Conservation (phyloP, 2,113 vertebrate genomes). For the Pholis gunnellus region DNA sequence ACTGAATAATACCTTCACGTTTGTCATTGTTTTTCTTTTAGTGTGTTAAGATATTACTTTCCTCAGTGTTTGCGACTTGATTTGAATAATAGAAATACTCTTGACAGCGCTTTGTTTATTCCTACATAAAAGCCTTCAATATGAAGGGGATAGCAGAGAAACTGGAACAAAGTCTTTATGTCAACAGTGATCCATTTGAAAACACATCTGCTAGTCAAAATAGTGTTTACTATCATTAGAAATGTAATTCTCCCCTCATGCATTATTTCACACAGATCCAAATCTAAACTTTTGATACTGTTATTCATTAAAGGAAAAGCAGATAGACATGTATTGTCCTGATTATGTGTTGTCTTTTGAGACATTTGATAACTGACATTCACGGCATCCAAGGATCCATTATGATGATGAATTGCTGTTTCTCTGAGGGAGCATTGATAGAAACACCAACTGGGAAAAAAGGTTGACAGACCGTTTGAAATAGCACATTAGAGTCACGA, state of each 20-base stretch:
- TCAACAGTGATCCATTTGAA: constrained; percentile 32
- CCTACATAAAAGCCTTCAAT: constrained; percentile 37
- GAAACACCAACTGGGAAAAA: constrained; percentile 56
- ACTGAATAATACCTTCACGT: constrained; percentile 31
- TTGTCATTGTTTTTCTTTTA: constrained; percentile 46
- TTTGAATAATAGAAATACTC: constrained; percentile 46
- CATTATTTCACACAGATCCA: constrained; percentile 9
- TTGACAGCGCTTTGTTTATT: constrained; percentile 56
- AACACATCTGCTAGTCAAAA: constrained; percentile 56
- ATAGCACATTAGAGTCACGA: constrained; percentile 69
- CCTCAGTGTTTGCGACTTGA: constrained; percentile 29
- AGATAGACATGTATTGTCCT: constrained; percentile 36
- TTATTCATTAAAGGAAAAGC: constrained; percentile 18
- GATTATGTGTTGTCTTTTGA: constrained; percentile 47
- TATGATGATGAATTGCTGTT: constrained; percentile 67
- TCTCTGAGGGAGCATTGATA: constrained; percentile 63
- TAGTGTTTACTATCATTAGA: constrained; percentile 19
- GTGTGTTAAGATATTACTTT: constrained; percentile 29
- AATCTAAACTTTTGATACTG: constrained; percentile 5
- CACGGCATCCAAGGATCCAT: constrained; percentile 59
- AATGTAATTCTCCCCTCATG: constrained; percentile 15
- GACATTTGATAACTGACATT: constrained; percentile 43
- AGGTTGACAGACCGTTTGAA: constrained; percentile 75
- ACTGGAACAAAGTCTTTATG: constrained; percentile 32
- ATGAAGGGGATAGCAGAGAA: constrained; percentile 16